These are phyloP conservation scores for Penaeus vannamei DNA, from an alignment of 1,140 invertebrate genomes.

Conservation along the genomic window DNA sequence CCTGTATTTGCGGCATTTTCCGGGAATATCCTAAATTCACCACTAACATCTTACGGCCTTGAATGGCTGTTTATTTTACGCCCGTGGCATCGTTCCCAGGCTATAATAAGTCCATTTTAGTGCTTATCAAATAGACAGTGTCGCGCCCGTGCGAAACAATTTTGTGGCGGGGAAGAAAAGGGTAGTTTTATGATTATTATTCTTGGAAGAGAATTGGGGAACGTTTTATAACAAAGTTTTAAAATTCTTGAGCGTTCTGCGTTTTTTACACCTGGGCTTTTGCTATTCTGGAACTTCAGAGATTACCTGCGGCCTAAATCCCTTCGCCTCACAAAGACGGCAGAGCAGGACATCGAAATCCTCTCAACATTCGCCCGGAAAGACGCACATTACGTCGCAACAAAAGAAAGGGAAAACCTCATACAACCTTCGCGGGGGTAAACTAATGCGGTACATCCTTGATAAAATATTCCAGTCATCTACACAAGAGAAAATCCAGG, in stretches of 20 bases:
- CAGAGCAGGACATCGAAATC: too few relatives aligned
- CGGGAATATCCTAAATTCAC: conserved; percentile 67
- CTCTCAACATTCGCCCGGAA: too few relatives aligned
- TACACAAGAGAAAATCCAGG: too few relatives aligned
- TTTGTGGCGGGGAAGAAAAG: background rate
- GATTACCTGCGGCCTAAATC: background rate
- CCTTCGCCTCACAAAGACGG: too few relatives aligned
- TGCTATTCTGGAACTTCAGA: conserved; percentile 14
- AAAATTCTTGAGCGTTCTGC: conserved; percentile 36
- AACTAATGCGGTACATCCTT: too few relatives aligned
- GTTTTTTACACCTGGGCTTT: conserved; percentile 17
- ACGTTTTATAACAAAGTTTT: conserved; percentile 44
- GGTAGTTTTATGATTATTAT: conserved; percentile 38
- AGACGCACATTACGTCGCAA: too few relatives aligned
- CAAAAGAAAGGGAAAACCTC: too few relatives aligned
- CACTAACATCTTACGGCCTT: conserved; percentile 59
- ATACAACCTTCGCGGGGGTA: too few relatives aligned
- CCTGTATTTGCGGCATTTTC: conserved; percentile 68
- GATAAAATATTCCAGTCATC: too few relatives aligned
- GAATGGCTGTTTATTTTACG: conserved; percentile 63
- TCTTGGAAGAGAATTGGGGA: background rate
- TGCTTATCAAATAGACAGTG: conserved; percentile 57
- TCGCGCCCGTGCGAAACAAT: background rate
- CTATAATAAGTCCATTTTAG: conserved; percentile 62
- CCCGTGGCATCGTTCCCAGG: conserved; percentile 48